Evolutionary conservation across 1,140 invertebrate species (phyloP).

Genomic region (Alviniconcha marisindica): DNA sequence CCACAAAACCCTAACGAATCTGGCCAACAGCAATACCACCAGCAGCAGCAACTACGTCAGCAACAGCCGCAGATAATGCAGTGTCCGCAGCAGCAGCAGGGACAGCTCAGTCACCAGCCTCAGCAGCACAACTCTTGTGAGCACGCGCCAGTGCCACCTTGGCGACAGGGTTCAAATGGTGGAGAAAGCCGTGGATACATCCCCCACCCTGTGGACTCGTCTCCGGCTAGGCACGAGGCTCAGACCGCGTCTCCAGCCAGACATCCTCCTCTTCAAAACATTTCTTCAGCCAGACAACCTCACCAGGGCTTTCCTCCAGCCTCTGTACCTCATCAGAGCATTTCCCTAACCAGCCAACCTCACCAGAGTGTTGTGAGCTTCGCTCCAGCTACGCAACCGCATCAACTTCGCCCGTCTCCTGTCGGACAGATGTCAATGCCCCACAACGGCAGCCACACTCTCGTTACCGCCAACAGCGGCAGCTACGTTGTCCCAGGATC

Average conservation of each 20-base stretch:
- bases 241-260: background rate
- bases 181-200: background rate
- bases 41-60: background rate
- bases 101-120: no score
- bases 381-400: no score
- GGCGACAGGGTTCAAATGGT: background rate
- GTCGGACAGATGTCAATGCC: no score
- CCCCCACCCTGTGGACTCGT: background rate
- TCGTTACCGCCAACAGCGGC: background rate
- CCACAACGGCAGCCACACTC: background rate
- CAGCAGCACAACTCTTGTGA: background rate
- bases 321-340: no score
- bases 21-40: constrained; percentile 15
- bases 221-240: background rate
- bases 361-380: no score
- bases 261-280: background rate
- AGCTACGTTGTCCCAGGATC: no score
- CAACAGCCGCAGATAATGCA: background rate
- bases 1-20: constrained; percentile 41
- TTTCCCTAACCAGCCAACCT: no score
- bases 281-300: no score
- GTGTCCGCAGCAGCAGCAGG: background rate
- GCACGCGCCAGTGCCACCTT: background rate
- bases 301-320: no score
- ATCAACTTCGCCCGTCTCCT: no score